phyloP scores from a whole-genome alignment of 2,113 vertebrate species.

The Cranoglanis bouderius region DNA sequence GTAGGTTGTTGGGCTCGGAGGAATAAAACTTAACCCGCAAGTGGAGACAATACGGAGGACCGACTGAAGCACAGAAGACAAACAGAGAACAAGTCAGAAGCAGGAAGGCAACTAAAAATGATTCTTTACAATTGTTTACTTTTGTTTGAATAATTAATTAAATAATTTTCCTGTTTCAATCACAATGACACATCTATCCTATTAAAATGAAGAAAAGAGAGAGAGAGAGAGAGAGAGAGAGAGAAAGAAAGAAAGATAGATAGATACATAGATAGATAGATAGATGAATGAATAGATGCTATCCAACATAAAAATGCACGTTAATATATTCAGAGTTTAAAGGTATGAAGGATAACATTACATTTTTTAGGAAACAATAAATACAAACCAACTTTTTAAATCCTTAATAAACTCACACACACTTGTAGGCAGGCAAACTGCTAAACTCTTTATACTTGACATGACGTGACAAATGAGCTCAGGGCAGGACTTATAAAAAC shows the following conservation, averaged over 20 bases:
- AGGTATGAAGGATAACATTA: background rate
- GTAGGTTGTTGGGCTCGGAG: slow-evolving; percentile 97
- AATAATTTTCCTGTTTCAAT: background rate
- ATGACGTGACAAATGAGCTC: background rate
- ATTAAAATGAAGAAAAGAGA: no score
- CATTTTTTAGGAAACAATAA: no score
- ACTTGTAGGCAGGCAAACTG: background rate
- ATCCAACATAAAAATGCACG: no score
- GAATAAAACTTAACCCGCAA: slow-evolving; percentile 98
- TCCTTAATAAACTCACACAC: background rate
- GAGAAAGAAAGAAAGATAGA: no score
- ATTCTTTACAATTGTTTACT: background rate
- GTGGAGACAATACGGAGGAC: slow-evolving; percentile 96
- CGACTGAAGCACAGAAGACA: slow-evolving; percentile 71
- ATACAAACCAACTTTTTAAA: background rate
- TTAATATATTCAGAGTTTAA: background rate
- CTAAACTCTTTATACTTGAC: background rate
- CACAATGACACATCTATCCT: background rate
- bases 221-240: no score
- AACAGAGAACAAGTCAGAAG: background rate
- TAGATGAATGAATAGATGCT: no score
- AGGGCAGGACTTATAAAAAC: background rate
- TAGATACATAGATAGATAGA: background rate
- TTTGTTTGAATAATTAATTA: no score
- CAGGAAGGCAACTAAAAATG: background rate